Conservation (phyloP, 2,113 vertebrate genomes). For the Kryptolebias marmoratus region DNA sequence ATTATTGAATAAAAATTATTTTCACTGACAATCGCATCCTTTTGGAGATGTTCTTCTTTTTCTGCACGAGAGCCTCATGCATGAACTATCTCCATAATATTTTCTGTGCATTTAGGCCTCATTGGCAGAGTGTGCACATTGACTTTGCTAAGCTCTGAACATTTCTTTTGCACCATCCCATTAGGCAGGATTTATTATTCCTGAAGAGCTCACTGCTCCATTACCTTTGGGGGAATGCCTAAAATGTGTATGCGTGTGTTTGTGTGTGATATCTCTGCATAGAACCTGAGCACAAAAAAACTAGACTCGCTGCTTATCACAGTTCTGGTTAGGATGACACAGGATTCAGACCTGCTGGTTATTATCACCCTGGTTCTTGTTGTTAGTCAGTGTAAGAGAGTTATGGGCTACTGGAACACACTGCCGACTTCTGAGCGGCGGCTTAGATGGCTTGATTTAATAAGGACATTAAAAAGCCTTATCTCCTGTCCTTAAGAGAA, state of each 20-base stretch:
- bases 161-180: slow-evolving; percentile 70
- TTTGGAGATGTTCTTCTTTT: slow-evolving; percentile 4
- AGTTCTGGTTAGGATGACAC: slow-evolving; percentile 53
- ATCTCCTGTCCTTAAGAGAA: slow-evolving; percentile 79
- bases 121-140: slow-evolving; percentile 62
- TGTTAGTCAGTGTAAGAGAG: slow-evolving; percentile 65
- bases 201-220: slow-evolving; percentile 70
- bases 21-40: slow-evolving; percentile 13
- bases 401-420: slow-evolving; percentile 56
- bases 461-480: slow-evolving; percentile 79
- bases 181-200: slow-evolving; percentile 78
- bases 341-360: slow-evolving; percentile 50
- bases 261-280: slow-evolving; percentile 22
- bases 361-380: slow-evolving; percentile 67
- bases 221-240: slow-evolving; percentile 71
- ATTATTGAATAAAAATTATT: slow-evolving; percentile 35
- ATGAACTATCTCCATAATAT: slow-evolving; percentile 18
- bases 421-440: slow-evolving; percentile 52
- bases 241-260: slow-evolving; percentile 29
- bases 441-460: slow-evolving; percentile 79
- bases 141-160: slow-evolving; percentile 62
- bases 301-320: slow-evolving; percentile 24
- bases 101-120: slow-evolving; percentile 52
- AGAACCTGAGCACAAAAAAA: slow-evolving; percentile 38
- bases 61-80: slow-evolving; percentile 24